phyloP scores from a whole-genome alignment of 2,888 invertebrate species.

The Atethmia centrago region DNA sequence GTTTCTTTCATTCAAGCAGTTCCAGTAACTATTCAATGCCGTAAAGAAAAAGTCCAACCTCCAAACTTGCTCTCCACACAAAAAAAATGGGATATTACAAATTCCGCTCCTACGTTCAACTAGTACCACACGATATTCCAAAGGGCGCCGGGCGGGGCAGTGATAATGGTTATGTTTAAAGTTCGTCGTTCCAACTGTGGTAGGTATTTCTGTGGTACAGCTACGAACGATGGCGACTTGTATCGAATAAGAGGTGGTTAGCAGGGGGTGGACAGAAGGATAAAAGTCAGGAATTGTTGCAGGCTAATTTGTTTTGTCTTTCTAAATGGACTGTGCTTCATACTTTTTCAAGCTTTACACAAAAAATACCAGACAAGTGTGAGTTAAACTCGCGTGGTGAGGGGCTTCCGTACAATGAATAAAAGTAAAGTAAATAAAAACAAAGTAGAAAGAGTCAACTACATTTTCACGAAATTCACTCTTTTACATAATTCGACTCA shows the following conservation, averaged over 20 bases:
- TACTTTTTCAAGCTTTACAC: not conserved
- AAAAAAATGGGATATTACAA: conserved; percentile 13
- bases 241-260: conserved; percentile 57
- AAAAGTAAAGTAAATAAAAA: too few relatives aligned
- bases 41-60: not conserved
- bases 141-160: conserved; percentile 83
- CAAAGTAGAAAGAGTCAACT: too few relatives aligned
- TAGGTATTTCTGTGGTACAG: conserved; percentile 73
- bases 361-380: too few relatives aligned
- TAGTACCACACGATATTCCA: conserved; percentile 73
- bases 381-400: too few relatives aligned
- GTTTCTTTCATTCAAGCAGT: not conserved
- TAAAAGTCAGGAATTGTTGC: not conserved
- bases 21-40: not conserved
- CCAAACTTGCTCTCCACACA: not conserved
- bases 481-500: too few relatives aligned
- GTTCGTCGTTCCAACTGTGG: conserved; percentile 81
- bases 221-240: conserved; percentile 73
- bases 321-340: not conserved
- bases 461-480: too few relatives aligned
- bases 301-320: not conserved
- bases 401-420: too few relatives aligned
- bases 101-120: conserved; percentile 52
- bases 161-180: conserved; percentile 89
- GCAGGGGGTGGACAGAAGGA: conserved; percentile 35